Evolutionary conservation across 2,888 invertebrate genomes (phyloP), one percentile per base, ranked within the genome.

Genomic region (Drosophila infuscata): DNA sequence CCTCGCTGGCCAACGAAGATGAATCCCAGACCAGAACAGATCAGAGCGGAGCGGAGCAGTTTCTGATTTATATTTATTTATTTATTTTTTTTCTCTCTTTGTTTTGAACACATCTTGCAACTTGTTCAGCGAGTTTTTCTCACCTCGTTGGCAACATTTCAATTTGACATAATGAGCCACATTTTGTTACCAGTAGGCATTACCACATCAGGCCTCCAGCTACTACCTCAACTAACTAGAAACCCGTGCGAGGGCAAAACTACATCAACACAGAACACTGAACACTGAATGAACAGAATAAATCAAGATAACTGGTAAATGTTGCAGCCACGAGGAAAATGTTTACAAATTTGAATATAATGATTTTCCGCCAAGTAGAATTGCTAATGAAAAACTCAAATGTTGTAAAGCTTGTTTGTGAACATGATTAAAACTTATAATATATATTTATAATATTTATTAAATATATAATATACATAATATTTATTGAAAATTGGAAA

Each of bases 161-260:
- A 92, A 92, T 92, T 92, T 92, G 92, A 92, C 92, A 92, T 92
- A 92, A 92, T 92, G 92, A 92, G 93, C 89, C 86, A 92, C 89
- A 91, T 86, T 89, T 91, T 88, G 84, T 86, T 81, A 67, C 58
- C 81, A 65, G 81, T 80, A 76, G 73, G 73, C 77, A 73, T 66
- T 63, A 74, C 59, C 68, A 85, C 66, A 76, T 43, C 32, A 25
- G 20, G 62, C 53, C 46, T 54, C 52, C 36, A 29, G 68, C 76
- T 74, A 65, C 76, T 74, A 65, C 76, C 79, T 36, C 51, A 57
- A 43, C 74, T 74, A 48, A 36, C 68, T 76, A 73, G 57, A 33
- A 58, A 56, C 33, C 20, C 38, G 17, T 32, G 46, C n/a, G 36
- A 41, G 48, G 43, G 54, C 41, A 36, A 11, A 43, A n/a, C 35